Conservation (phyloP, 2,113 vertebrate species). For the Bolborhynchus lineola region DNA sequence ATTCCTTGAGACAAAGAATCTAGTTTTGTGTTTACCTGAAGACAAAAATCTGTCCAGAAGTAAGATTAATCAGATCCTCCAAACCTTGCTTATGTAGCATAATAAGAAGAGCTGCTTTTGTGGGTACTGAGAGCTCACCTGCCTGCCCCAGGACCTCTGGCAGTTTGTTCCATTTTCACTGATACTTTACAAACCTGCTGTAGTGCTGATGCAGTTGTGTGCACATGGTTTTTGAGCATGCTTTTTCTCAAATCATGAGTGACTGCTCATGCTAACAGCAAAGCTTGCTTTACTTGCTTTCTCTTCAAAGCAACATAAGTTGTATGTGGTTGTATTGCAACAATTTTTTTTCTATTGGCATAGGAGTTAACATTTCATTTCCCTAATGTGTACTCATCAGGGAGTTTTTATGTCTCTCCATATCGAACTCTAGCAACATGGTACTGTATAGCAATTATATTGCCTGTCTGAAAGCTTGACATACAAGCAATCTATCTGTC, state of each 20-base stretch:
- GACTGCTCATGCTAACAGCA: background rate
- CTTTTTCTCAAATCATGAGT: background rate
- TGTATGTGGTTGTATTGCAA: background rate
- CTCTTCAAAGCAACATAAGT: background rate
- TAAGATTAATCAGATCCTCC: background rate
- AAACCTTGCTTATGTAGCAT: background rate
- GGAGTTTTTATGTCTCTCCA: constrained; percentile 17
- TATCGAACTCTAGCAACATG: background rate
- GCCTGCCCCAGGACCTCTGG: background rate
- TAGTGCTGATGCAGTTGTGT: background rate
- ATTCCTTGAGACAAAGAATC: background rate
- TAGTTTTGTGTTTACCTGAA: background rate
- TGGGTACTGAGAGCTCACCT: rapidly evolving
- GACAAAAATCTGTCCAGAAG: background rate
- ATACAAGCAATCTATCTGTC: constrained; percentile 41
- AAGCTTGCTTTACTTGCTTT: background rate
- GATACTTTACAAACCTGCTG: background rate
- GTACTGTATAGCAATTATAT: constrained; percentile 40
- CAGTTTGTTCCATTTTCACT: background rate
- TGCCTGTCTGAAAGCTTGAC: constrained; percentile 41
- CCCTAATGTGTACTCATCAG: constrained; percentile 16
- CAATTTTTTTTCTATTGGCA: constrained; percentile 18
- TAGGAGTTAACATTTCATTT: constrained; percentile 24
- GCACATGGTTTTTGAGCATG: background rate
- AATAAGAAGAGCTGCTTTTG: background rate